phyloP scores from a whole-genome alignment of 2,797 vertebrate genomes.

The Dendrocincla tyrannina region DNA sequence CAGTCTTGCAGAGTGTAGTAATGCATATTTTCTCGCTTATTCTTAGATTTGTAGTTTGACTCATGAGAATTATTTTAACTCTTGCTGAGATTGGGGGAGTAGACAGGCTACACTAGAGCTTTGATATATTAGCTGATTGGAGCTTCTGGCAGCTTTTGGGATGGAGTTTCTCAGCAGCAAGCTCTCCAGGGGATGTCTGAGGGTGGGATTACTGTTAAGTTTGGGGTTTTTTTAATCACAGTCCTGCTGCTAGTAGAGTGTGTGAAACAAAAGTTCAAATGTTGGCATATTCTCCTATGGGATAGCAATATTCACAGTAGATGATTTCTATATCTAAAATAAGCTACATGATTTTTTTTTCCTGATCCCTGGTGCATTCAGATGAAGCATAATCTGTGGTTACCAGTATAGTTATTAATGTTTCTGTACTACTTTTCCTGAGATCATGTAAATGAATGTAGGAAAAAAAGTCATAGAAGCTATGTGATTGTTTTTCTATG shows the following conservation, averaged over 20 bases:
- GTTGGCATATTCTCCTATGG: not conserved
- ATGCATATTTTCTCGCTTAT: conserved; percentile 61
- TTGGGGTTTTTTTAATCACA: not conserved
- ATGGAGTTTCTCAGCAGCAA: conserved; percentile 31
- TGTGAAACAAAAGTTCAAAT: conserved; percentile 36
- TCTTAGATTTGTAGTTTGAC: conserved; percentile 18
- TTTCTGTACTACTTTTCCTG: not conserved
- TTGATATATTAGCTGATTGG: conserved; percentile 50
- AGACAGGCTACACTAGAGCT: not conserved
- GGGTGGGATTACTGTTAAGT: conserved; percentile 5
- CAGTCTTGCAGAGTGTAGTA: conserved; percentile 34
- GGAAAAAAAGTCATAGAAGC: not conserved
- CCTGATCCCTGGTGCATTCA: not conserved
- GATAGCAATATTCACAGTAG: not conserved
- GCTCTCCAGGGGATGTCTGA: conserved; percentile 43
- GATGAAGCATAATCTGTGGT: not conserved
- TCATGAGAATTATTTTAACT: conserved; percentile 36
- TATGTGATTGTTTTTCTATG: not conserved
- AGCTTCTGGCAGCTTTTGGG: conserved; percentile 41
- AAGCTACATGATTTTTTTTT: not conserved
- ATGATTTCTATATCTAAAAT: not conserved
- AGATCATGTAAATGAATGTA: not conserved
- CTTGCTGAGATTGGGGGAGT: not conserved
- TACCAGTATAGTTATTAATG: not conserved
- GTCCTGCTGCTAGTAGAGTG: not conserved